These are phyloP conservation scores for Ctenopoma kingsleyae DNA, from an alignment of 2,797 vertebrate genomes.

Conservation along the genomic window DNA sequence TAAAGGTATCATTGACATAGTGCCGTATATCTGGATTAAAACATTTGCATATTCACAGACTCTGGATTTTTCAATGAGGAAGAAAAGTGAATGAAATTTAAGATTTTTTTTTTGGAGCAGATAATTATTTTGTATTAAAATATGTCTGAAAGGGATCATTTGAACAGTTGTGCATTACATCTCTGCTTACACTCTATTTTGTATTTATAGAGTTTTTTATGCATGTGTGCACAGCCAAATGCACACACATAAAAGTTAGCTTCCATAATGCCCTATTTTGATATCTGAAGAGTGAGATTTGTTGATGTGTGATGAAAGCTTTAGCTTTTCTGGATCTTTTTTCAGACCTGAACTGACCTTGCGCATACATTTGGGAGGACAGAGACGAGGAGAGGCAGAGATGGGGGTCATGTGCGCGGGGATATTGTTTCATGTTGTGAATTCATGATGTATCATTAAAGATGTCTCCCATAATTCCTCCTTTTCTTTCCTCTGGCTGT, in stretches of 20 bases:
- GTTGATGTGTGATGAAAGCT: slow-evolving; percentile 55
- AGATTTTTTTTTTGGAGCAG: no score
- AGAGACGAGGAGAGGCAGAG: background rate
- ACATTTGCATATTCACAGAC: no score
- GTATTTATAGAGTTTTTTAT: slow-evolving; percentile 30
- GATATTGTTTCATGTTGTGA: slow-evolving; percentile 27
- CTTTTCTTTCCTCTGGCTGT: slow-evolving; percentile 20
- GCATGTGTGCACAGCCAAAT: background rate
- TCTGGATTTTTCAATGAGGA: no score
- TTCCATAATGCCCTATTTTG: slow-evolving; percentile 52
- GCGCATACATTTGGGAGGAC: slow-evolving; percentile 6
- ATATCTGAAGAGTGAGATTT: slow-evolving; percentile 45
- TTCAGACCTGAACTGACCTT: slow-evolving; percentile 27
- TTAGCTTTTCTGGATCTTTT: slow-evolving; percentile 13
- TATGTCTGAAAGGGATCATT: no score
- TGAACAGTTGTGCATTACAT: background rate
- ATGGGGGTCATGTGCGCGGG: slow-evolving; percentile 17
- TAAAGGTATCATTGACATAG: no score
- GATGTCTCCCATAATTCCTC: slow-evolving; percentile 24
- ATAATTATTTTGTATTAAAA: slow-evolving; percentile 10
- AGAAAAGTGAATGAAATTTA: no score
- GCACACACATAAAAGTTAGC: slow-evolving; percentile 34
- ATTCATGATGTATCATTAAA: slow-evolving; percentile 35
- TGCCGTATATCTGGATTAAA: no score
- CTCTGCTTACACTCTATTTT: background rate